phyloP scores from a whole-genome alignment of 2,888 invertebrate genomes.

The Drosophila limbata region DNA sequence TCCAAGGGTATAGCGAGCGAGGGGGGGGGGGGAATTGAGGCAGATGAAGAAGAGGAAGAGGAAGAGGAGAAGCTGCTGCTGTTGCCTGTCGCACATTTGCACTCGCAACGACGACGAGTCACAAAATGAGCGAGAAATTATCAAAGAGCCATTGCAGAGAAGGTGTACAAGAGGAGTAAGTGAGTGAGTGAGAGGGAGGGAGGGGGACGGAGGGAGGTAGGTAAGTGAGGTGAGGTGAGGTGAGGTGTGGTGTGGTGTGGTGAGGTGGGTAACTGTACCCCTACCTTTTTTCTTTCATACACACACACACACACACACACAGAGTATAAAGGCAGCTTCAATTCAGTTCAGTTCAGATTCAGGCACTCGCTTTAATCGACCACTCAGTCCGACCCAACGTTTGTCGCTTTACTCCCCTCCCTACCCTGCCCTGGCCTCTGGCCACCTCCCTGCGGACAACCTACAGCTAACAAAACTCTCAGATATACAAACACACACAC shows the following conservation, averaged over 20 bases:
- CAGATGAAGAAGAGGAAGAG: neutral
- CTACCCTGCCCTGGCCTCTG: neutral
- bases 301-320: neutral
- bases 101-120: conserved; percentile 54
- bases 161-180: neutral
- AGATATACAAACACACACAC: conserved; percentile 26
- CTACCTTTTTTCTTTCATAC: neutral
- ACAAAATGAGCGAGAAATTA: conserved; percentile 74
- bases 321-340: conserved; percentile 19
- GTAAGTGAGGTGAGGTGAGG: neutral
- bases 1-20: neutral
- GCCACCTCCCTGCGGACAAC: neutral
- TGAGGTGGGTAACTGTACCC: conserved; percentile 23
- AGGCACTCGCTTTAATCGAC: conserved; percentile 60
- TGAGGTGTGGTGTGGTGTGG: neutral
- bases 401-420: conserved; percentile 45
- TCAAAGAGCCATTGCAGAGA: conserved; percentile 46
- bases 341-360: conserved; percentile 35
- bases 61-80: conserved; percentile 20
- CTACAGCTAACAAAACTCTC: conserved; percentile 17
- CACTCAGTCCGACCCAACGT: conserved; percentile 55
- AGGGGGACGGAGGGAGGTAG: neutral
- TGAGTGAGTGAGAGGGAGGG: too few species aligned
- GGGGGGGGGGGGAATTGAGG: neutral
- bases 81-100: conserved; percentile 52